Percentiles rank a stretch among this genome's conserved stretches.
Evolutionary conservation across 2,888 invertebrate species (phyloP).

Genomic region (Agrochola litura): DNA sequence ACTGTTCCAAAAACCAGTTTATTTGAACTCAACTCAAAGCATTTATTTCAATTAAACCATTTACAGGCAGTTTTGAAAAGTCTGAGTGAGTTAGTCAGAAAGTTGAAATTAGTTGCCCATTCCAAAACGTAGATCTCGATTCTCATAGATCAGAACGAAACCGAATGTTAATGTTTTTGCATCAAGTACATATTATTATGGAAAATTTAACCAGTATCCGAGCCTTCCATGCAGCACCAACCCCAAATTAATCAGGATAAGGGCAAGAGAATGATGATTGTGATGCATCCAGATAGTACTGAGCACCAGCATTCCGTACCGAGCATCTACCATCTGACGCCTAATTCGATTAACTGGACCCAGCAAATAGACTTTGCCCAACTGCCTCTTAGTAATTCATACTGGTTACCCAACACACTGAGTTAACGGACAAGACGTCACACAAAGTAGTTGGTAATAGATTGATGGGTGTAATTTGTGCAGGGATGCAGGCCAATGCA

Average conservation of each 20-base stretch:
- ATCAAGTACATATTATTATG: no score
- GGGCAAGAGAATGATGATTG: not conserved
- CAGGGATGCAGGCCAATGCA: slow-evolving; percentile 37
- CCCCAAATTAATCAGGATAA: not conserved
- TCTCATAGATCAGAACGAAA: no score
- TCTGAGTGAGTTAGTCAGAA: no score
- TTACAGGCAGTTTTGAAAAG: no score
- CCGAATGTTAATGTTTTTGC: no score
- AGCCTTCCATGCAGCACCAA: not conserved
- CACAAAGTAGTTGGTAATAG: slow-evolving; percentile 40
- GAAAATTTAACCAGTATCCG: no score
- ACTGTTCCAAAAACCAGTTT: no score
- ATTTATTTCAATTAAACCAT: no score
- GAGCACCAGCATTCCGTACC: not conserved
- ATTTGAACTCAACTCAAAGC: no score
- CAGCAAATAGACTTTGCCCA: slow-evolving; percentile 3
- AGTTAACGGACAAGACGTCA: slow-evolving; percentile 27
- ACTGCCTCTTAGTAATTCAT: slow-evolving; percentile 21
- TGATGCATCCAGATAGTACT: not conserved
- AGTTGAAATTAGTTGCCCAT: no score
- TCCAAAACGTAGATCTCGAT: no score
- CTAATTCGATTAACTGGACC: not conserved
- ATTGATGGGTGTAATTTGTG: slow-evolving; percentile 50
- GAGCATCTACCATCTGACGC: not conserved
- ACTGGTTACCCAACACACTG: slow-evolving; percentile 17